Evolutionary conservation across 2,888 invertebrate genomes (phyloP), one percentile per base, ranked within the genome.

Genomic region (Trissolcus japonicus): DNA sequence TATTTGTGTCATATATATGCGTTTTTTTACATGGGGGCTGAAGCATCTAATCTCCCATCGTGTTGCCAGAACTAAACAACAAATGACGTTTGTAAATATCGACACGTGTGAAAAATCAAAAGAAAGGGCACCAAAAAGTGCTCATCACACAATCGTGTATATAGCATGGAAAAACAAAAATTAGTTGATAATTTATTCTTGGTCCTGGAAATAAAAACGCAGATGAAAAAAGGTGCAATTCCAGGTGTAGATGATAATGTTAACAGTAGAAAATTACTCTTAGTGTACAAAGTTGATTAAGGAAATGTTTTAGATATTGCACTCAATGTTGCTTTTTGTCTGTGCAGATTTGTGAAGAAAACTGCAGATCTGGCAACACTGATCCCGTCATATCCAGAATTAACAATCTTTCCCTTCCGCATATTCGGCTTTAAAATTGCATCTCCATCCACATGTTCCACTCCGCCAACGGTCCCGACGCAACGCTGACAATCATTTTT

Each of bases 401-500:
- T 79, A 68, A 76, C 60, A 79, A 29, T 57, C 19, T 11, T 17
- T 19, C 48, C n/a, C 40, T 60, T 54, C 55, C 60, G 57, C 60
- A 43, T 50, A 25, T 61, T 63, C 50, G 57, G 68, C 66, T 79
- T 35, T 35, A 57, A 79, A 80, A 55, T 43, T 69, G 68, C 71
- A 75, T 79, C 56, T 71, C 75, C 76, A 76, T 59, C 72, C 82
- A 79, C 79, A 81, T 80, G 82, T 82, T 86, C 86, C 87, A 85
- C 84, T 83, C 83, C 82, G 84, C 86, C 87, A 86, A 87, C 87
- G 86, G 83, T 87, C 87, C 86, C 87, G 87, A 87, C 87, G 86
- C 86, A 83, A 87, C 86, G 83, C 85, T 84, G 85, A 84, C 86
- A 80, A 82, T 29, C 83, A 50, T 54, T 59, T 41, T 53, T 65